Evolutionary conservation across 1,140 invertebrate genomes (phyloP).

Genomic region (Drosophila athabasca): DNA sequence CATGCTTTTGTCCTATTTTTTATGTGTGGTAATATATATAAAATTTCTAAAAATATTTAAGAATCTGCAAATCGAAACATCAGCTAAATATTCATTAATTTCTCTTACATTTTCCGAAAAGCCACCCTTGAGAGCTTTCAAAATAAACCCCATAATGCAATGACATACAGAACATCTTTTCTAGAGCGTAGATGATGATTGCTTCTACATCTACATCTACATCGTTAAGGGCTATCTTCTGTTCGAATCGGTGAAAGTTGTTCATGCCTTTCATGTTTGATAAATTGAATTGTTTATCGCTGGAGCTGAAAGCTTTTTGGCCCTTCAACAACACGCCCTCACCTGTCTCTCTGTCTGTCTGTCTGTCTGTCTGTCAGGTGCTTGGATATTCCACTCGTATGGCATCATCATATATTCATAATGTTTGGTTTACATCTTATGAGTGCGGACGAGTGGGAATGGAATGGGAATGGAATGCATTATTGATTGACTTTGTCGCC

Average conservation of each 20-base stretch:
- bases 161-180: too few species aligned
- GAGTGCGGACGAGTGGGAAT: constrained; percentile 22
- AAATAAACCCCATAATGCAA: too few species aligned
- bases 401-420: constrained; percentile 41
- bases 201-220: too few species aligned
- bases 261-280: constrained; percentile 25
- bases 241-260: background rate
- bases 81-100: too few species aligned
- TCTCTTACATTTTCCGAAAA: too few species aligned
- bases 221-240: too few species aligned
- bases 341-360: constrained; percentile 10
- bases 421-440: constrained; percentile 48
- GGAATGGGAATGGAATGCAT: constrained; percentile 29
- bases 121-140: too few species aligned
- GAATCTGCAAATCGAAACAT: too few species aligned
- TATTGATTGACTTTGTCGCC: constrained; percentile 53
- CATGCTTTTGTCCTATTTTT: too few species aligned
- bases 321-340: constrained; percentile 3
- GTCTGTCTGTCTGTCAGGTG: constrained; percentile 12
- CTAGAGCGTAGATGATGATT: too few species aligned
- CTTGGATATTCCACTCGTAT: constrained; percentile 42
- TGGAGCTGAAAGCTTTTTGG: constrained; percentile 8
- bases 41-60: too few species aligned
- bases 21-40: too few species aligned
- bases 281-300: constrained; percentile 62